A percentile compares a stretch with the other conserved stretches of the same genome.
These are phyloP conservation scores for Caenorhabditis latens DNA, from an alignment of 1,140 invertebrate species.

Conservation along the genomic window DNA sequence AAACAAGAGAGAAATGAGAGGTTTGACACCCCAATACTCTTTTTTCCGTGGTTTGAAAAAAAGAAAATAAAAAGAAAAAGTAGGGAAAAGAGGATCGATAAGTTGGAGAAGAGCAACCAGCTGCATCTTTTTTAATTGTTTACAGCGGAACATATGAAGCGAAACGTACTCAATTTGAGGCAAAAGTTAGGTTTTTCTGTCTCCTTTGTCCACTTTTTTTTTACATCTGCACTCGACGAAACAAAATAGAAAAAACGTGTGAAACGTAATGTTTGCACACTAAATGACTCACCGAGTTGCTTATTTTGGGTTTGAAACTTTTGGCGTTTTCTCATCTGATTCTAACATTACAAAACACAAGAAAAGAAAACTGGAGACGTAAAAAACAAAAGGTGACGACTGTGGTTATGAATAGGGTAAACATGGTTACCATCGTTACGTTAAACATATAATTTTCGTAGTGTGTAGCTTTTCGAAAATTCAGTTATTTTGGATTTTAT, in stretches of 20 bases:
- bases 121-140: slow-evolving; percentile 24
- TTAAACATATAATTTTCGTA: neutral
- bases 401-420: neutral
- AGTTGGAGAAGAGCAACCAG: neutral
- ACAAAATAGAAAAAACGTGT: neutral
- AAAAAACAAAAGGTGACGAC: too few species aligned
- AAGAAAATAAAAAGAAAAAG: neutral
- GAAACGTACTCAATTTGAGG: slow-evolving; percentile 45
- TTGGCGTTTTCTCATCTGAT: neutral
- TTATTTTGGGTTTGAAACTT: neutral
- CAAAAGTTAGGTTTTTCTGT: slow-evolving; percentile 36
- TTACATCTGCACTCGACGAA: neutral
- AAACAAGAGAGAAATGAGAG: neutral
- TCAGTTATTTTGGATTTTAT: neutral
- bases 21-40: slow-evolving; percentile 18
- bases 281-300: neutral
- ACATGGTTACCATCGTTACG: neutral
- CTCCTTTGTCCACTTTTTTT: neutral
- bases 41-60: neutral
- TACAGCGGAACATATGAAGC: slow-evolving; percentile 34
- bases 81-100: neutral
- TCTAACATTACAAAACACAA: neutral
- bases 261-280: slow-evolving; percentile 32
- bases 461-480: neutral
- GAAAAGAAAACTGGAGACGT: too few species aligned